phyloP scores from a whole-genome alignment of 2,888 invertebrate species.

The Chouioia cunea region DNA sequence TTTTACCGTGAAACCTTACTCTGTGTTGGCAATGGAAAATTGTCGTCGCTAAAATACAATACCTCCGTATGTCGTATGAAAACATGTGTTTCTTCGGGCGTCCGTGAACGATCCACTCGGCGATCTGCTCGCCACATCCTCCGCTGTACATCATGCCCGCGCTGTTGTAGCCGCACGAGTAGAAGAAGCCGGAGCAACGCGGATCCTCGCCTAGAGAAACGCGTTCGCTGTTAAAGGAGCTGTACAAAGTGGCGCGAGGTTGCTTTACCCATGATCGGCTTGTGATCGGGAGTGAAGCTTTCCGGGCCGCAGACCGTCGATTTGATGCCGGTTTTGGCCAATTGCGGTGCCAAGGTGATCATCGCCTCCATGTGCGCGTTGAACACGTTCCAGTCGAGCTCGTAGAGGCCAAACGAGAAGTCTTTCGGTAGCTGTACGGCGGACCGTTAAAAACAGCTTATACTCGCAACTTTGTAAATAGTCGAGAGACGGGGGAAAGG shows the following conservation, averaged over 20 bases:
- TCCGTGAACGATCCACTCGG: constrained; percentile 86
- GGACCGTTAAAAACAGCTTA: neutral
- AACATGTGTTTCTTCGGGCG: constrained; percentile 89
- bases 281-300: constrained; percentile 93
- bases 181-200: constrained; percentile 77
- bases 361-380: constrained; percentile 82
- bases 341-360: constrained; percentile 79
- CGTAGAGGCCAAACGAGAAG: constrained; percentile 87
- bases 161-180: constrained; percentile 91
- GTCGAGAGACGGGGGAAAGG: neutral
- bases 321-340: constrained; percentile 83
- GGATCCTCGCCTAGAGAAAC: constrained; percentile 65
- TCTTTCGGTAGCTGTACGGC: constrained; percentile 75
- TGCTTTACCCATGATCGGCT: constrained; percentile 80
- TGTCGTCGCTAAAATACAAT: too few species aligned
- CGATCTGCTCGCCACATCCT: constrained; percentile 87
- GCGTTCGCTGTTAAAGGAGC: too few species aligned
- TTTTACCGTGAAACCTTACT: too few species aligned
- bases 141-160: constrained; percentile 93
- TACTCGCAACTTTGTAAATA: neutral
- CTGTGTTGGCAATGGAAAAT: too few species aligned
- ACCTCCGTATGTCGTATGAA: constrained; percentile 82
- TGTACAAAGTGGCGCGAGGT: too few species aligned
- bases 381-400: constrained; percentile 89
- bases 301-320: constrained; percentile 92